Evolutionary conservation across 2,113 vertebrate genomes (phyloP), one percentile per base, ranked within the genome.

Genomic region (Elachura formosa): DNA sequence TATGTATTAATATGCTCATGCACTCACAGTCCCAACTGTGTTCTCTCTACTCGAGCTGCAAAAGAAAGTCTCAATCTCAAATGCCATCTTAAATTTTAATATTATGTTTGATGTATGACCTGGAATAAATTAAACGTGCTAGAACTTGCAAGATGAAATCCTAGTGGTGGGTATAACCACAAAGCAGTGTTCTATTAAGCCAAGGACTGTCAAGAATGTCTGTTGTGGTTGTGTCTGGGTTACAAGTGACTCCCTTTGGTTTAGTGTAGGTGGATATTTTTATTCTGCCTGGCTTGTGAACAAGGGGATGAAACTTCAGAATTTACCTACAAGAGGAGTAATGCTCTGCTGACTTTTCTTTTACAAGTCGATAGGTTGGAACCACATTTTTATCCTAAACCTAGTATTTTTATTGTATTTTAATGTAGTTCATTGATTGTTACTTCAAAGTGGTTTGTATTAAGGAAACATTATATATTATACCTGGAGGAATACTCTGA

Each of bases 201-300:
- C 87, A 90, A 93, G 87, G 79, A 86, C 95, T 94, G 82, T 88
- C 1, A 36, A 95, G 94, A 94, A 94, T 92, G 96, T 96, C 93
- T 96, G 76, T 96, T 97, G 96, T 96, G 96, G 94, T 96, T 93
- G 82, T 97, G 95, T 95, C 92, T 96, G 95, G 90, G 93, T 91
- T 95, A 95, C 0, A 4, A 93, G 96, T 93, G 92, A 79, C 95
- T 96, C 96, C 87, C 82, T 93, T 96, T 95, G 91, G 90, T 94
- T 96, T 96, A 90, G 92, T 74, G 90, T 95, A 95, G 96, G 96
- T 95, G 93, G 91, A 74, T 94, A 96, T 96, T 96, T 96, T 94
- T 93, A 95, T 95, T 95, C 94, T 5, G 76, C 87, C 90, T 96
- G 93, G 92, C 92, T 90, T 69, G 28, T 59, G 92, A 96, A 95